phyloP scores from a whole-genome alignment of 2,113 vertebrate species.

The Scopus umbretta region DNA sequence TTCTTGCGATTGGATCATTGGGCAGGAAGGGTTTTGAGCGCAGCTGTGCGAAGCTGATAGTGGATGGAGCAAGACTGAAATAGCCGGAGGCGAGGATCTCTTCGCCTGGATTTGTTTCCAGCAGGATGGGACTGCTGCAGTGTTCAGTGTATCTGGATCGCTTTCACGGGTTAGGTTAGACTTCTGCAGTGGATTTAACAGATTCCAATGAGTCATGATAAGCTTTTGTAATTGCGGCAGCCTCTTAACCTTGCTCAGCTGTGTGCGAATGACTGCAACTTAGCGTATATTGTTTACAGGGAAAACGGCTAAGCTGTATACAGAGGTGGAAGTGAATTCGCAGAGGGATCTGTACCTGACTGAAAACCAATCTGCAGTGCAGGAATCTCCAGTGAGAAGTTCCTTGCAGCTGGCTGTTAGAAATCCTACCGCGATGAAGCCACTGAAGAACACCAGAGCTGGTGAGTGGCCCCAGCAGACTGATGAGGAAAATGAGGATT shows the following conservation, averaged over 20 bases:
- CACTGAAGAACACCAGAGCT: not conserved
- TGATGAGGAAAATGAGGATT: slow-evolving; percentile 51
- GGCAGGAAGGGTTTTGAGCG: accelerated
- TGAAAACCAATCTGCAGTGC: not conserved
- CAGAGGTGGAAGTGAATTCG: not conserved
- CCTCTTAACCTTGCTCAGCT: not conserved
- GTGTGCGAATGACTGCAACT: accelerated
- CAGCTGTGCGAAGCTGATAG: not conserved
- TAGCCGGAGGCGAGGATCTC: not conserved
- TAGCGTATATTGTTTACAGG: not conserved
- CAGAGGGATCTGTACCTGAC: not conserved
- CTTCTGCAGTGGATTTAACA: not conserved
- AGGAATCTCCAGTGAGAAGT: not conserved
- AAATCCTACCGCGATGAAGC: not conserved
- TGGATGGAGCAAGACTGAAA: not conserved
- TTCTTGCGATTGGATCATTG: accelerated
- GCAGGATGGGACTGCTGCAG: not conserved
- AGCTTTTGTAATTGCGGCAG: not conserved
- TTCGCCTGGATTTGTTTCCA: not conserved
- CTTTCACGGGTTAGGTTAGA: accelerated
- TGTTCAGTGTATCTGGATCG: accelerated
- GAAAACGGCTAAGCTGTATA: not conserved
- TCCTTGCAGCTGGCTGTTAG: not conserved
- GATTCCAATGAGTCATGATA: accelerated
- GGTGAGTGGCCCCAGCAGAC: not conserved